Evolutionary conservation across 2,797 vertebrate species (phyloP).

Genomic region (Onychomys torridus): DNA sequence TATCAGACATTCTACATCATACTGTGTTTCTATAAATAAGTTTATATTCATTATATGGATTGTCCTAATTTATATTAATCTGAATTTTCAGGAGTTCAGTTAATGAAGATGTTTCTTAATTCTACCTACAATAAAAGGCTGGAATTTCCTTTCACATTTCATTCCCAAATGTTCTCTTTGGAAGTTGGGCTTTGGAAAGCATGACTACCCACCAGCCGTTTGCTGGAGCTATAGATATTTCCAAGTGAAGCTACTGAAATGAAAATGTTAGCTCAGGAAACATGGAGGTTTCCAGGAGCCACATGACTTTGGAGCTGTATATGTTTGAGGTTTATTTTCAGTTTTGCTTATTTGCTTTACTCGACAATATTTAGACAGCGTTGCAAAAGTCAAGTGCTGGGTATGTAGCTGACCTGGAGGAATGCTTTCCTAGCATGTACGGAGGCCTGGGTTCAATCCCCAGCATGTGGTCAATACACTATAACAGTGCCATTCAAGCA

Average conservation of each 20-base stretch:
- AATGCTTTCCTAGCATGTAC: not conserved
- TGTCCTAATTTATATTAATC: not conserved
- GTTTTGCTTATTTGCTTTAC: conserved; percentile 4
- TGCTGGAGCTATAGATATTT: not conserved
- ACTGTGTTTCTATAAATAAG: not conserved
- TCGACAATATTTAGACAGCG: conserved; percentile 43
- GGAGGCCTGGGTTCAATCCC: not conserved
- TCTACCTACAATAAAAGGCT: not conserved
- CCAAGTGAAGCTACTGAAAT: not conserved
- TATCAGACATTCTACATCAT: not conserved
- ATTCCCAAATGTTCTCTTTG: not conserved
- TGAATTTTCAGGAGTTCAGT: not conserved
- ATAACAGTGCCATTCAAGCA: not conserved
- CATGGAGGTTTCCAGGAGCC: not conserved
- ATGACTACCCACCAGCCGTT: not conserved
- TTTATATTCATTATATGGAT: not conserved
- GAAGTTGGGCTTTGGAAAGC: not conserved
- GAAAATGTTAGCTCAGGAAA: not conserved
- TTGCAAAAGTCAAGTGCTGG: not conserved
- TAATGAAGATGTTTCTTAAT: not conserved
- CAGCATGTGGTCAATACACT: not conserved
- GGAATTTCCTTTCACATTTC: not conserved
- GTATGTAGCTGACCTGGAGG: not conserved
- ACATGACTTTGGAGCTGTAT: not conserved
- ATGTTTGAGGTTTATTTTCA: not conserved